phyloP scores from a whole-genome alignment of 2,888 invertebrate genomes.

The Ctenicera cuprea region DNA sequence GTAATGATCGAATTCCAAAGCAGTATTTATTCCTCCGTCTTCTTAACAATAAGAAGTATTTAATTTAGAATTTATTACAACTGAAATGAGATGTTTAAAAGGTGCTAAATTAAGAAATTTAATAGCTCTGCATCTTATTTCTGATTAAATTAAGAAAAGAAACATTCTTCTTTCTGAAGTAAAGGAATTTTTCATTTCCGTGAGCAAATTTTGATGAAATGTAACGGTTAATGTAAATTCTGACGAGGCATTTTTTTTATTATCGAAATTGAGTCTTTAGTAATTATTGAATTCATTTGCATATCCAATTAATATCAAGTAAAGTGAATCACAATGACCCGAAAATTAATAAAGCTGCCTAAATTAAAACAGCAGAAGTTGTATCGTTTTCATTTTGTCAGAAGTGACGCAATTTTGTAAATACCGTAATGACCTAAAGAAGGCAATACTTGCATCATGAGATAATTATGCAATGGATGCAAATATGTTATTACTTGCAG shows the following conservation, averaged over 20 bases:
- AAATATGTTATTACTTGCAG: constrained; percentile 1
- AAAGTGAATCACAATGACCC: constrained; percentile 15
- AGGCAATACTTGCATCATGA: neutral
- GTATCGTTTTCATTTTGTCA: constrained; percentile 2
- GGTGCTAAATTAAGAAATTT: constrained; percentile 31
- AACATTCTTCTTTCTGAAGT: neutral
- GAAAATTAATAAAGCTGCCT: constrained; percentile 41
- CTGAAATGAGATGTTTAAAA: constrained; percentile 32
- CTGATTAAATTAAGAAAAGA: constrained; percentile 23
- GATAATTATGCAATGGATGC: constrained; percentile 9
- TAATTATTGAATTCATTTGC: constrained; percentile 33
- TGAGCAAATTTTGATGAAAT: constrained; percentile 1
- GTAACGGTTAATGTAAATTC: constrained; percentile 13
- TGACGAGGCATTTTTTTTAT: constrained; percentile 1
- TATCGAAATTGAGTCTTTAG: constrained; percentile 12
- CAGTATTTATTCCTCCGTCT: too few species aligned
- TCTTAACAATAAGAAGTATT: constrained; percentile 20
- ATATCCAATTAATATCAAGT: constrained; percentile 36
- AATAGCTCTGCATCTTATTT: constrained; percentile 34
- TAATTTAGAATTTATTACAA: constrained; percentile 37
- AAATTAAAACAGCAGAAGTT: constrained; percentile 14
- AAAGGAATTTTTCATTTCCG: neutral
- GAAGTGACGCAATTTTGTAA: neutral
- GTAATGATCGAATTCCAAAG: constrained; percentile 19
- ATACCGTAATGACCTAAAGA: neutral